These are phyloP conservation scores for Sycophila sp. DNA, from an alignment of 1,140 invertebrate species.

Conservation along the genomic window DNA sequence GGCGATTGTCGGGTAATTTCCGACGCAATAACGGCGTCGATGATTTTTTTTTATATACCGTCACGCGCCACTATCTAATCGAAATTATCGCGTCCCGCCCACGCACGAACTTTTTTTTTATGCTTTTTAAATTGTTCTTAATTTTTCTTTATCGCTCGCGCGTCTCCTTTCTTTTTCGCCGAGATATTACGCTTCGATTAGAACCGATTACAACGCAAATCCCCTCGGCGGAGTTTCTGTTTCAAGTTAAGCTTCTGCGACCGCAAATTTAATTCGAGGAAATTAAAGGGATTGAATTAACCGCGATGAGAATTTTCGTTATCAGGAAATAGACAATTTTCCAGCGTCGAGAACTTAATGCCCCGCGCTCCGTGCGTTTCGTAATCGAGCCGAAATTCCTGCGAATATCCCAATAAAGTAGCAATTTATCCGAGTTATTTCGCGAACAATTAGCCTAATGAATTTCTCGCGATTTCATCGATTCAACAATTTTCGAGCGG, in stretches of 20 bases:
- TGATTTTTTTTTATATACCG: slow-evolving; percentile 9
- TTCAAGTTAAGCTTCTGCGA: slow-evolving; percentile 44
- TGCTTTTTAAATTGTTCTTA: too few relatives aligned
- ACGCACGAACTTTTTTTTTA: too few relatives aligned
- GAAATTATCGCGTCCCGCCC: not conserved
- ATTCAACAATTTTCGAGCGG: not conserved
- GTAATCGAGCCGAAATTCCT: slow-evolving; percentile 52
- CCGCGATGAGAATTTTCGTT: slow-evolving; percentile 61
- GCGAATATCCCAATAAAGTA: slow-evolving; percentile 29
- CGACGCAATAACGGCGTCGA: not conserved
- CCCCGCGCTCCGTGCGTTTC: slow-evolving; percentile 48
- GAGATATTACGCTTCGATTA: not conserved
- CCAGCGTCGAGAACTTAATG: slow-evolving; percentile 59
- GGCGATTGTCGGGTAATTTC: slow-evolving; percentile 22
- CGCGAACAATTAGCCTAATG: not conserved
- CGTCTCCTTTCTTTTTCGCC: not conserved
- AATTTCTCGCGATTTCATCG: slow-evolving; percentile 3
- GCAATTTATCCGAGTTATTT: not conserved
- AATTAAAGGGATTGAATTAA: slow-evolving; percentile 64
- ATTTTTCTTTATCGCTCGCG: too few relatives aligned
- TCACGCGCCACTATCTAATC: slow-evolving; percentile 22
- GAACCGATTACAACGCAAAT: slow-evolving; percentile 21
- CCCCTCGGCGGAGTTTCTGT: slow-evolving; percentile 32
- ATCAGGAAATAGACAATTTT: slow-evolving; percentile 65
- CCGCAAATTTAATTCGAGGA: slow-evolving; percentile 54